Base-by-base conservation (phyloP, 1,140 invertebrate genomes). In the Leptonema lineaticorne region DNA sequence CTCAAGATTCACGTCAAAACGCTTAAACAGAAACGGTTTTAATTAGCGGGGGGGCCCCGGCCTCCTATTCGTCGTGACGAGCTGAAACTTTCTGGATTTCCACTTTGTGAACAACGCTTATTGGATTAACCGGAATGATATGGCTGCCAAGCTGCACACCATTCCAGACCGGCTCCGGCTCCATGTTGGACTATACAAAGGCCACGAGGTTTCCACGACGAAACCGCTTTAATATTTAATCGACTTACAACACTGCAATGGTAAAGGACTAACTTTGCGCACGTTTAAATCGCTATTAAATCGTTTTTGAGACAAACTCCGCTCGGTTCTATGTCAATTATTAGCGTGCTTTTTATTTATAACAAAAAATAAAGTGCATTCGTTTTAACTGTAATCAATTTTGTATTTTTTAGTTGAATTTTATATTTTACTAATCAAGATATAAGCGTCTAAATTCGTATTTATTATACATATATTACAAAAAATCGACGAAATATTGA, bases 51-150 rank as follows among this genome's bases (percentile, higher is more conserved):
- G 20, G 22, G 20, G 8, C 5, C 20, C 20, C 20, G 2, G 14
- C 5, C 50, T 41, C 16, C 37, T 41, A 41, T 41, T 6, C 11
- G 22, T 22, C 50, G 60, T 33, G 60, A 30, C n/a, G 20, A 64
- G 46, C 27, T 26, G 33, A 69, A 69, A 69, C 59, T 69, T 69
- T 63, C 65, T 45, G 56, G 57, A 57, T 57, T 58, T 63, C 67
- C 58, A 62, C 57, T 48, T 65, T 64, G 62, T 63, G 68, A 63
- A 69, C 59, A 63, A 53, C 60, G 68, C 53, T 69, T 63, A 69
- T 69, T 69, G 68, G 68, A 69, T 69, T 69, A 69, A 33, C 41
- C 53, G 9, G 68, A 69, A 63, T 69, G 68, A 69, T 69, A 69
- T 57, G 60, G 60, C 63, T 67, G 56, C 53, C 65, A 56, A 56